Base-by-base conservation (phyloP, 2,888 invertebrate species). In the Acronicta leporina region DNA sequence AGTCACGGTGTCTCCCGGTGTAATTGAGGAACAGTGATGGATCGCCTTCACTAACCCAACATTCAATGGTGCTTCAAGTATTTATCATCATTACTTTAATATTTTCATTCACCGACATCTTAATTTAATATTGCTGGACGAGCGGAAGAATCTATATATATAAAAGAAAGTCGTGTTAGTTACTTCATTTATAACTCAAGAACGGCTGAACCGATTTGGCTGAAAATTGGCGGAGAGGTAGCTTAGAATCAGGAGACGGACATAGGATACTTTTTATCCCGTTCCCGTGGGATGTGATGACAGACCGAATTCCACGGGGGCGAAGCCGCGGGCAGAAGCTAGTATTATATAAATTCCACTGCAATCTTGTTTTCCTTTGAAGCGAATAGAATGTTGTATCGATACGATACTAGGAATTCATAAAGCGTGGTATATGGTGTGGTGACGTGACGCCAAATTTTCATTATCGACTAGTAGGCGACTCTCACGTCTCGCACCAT, bases 371-470 rank as follows among this genome's bases (percentile, higher is more conserved):
- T 20, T 2, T 20, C 20, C 20, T 20, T 20, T 20, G 2, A 20
- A 27, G 27, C 10, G n/a, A n/a, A 25, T 43, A 43, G 10, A 41
- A 38, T 38, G 0, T 33, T 51, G 62, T 52, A 57, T 63, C 61
- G 74, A 68, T 77, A 84, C 77, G 73, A 67, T 78, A 84, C 77
- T 70, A 80, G 82, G 79, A 82, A 81, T 68, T 77, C 79, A 85
- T 87, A 84, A 81, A 68, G 46, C 51, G n/a, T n/a, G n/a, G n/a
- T n/a, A n/a, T n/a, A n/a, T n/a, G 14, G 25, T 73, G 42, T 45
- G 65, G 68, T 63, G 76, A 63, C 74, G 76, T 30, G 5, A n/a
- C 38, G n/a, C 71, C 69, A 81, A 82, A 80, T 81, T 83, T 83
- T 83, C 81, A 84, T 82, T 83, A 86, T 83, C 80, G 83, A 78